Percentiles rank a stretch among this genome's conserved stretches.
Conservation (phyloP, 1,140 invertebrate genomes). For the Doryteuthis pealeii region DNA sequence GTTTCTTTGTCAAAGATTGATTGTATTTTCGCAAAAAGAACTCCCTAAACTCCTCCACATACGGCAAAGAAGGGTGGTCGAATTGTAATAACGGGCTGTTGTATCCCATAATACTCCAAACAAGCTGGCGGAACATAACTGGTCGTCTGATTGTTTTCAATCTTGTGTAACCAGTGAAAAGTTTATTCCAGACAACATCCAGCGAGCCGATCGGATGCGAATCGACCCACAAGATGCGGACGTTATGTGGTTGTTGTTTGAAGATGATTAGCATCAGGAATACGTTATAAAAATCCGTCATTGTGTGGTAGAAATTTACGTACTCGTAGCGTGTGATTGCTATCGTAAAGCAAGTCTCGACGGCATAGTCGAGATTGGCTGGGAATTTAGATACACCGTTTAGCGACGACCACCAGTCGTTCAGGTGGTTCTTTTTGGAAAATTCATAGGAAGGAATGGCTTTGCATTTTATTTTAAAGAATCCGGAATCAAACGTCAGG, state of each 20-base stretch:
- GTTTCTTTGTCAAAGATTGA: slow-evolving; percentile 8
- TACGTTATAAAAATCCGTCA: slow-evolving; percentile 57
- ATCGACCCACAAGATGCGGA: slow-evolving; percentile 47
- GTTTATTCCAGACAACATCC: slow-evolving; percentile 43
- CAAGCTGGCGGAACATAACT: slow-evolving; percentile 31
- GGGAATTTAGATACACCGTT: slow-evolving; percentile 11
- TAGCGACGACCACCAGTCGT: slow-evolving; percentile 26
- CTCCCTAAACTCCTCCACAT: slow-evolving; percentile 48
- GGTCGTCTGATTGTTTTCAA: slow-evolving; percentile 23
- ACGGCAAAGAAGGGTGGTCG: slow-evolving; percentile 28
- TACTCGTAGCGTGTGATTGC: slow-evolving; percentile 53
- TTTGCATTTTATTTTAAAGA: slow-evolving; percentile 36
- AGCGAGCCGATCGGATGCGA: slow-evolving; percentile 46
- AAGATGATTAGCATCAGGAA: slow-evolving; percentile 52
- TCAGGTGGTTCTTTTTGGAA: slow-evolving; percentile 32
- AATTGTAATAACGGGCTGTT: slow-evolving; percentile 47
- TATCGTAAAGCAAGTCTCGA: slow-evolving; percentile 31
- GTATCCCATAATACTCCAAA: slow-evolving; percentile 52
- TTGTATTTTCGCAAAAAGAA: slow-evolving; percentile 44
- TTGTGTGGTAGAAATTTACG: slow-evolving; percentile 56
- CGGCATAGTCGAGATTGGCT: slow-evolving; percentile 7
- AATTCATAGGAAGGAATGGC: slow-evolving; percentile 17
- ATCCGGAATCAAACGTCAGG: slow-evolving; percentile 31
- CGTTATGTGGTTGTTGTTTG: slow-evolving; percentile 28
- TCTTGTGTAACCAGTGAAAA: slow-evolving; percentile 40